Evolutionary conservation across 2,797 vertebrate genomes (phyloP).

Genomic region (Tenualosa thibaudeaui): DNA sequence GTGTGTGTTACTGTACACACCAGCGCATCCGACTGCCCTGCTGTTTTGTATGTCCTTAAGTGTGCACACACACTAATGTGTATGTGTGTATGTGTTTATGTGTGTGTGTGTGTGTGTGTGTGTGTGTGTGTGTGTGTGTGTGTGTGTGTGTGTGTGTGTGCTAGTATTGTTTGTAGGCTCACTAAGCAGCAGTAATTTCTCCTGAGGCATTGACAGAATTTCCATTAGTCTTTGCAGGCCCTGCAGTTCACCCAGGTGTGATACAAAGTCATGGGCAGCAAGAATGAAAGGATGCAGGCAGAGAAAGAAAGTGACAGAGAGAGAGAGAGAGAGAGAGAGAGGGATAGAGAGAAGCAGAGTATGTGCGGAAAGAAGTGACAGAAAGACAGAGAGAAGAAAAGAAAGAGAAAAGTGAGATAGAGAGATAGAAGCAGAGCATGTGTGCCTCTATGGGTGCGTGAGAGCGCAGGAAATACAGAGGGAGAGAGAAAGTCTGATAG

Average conservation of each 20-base stretch:
- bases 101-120: constrained; percentile 9
- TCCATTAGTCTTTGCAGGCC: constrained; percentile 48
- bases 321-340: neutral
- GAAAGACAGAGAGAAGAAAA: neutral
- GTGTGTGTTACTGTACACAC: neutral
- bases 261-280: constrained; percentile 22
- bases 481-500: neutral
- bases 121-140: neutral
- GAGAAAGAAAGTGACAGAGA: neutral
- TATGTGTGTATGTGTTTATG: constrained; percentile 14
- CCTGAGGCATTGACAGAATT: constrained; percentile 48
- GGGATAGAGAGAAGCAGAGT: neutral
- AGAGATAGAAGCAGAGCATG: neutral
- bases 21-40: neutral
- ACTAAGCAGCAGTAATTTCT: constrained; percentile 30
- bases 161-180: constrained; percentile 3
- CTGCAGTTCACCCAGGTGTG: constrained; percentile 43
- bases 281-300: neutral
- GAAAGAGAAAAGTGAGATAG: neutral
- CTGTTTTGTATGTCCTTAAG: neutral
- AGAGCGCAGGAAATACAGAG: neutral
- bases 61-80: neutral
- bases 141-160: neutral
- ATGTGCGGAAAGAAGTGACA: neutral
- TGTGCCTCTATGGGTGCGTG: neutral